Evolutionary conservation across 2,888 invertebrate species (phyloP), one percentile per base, ranked within the genome.

Genomic region (Parnassius glacialis): DNA sequence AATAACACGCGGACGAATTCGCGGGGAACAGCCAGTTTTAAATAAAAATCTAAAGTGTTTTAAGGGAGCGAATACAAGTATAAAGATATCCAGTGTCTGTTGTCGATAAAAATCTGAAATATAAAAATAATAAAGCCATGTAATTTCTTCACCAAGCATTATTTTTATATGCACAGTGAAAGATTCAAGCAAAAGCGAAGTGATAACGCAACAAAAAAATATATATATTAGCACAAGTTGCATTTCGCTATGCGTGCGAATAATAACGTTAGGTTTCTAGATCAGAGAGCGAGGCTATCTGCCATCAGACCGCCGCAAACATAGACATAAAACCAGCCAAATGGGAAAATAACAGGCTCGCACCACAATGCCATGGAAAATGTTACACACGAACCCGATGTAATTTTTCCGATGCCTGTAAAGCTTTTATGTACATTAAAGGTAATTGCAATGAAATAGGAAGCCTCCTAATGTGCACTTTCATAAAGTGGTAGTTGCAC

Each of bases 341-440:
- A 90, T 90, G 90, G 83, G 90, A 90, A 90, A 91, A 90, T 90
- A 89, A 88, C 90, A 88, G 89, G 84, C 82, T 86, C 86, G 79
- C 78, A 77, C 78, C 71, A 89, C 90, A 89, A 88, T 87, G 80
- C 85, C 78, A 79, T 89, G 85, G 89, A 89, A 90, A 90, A 88
- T 77, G 76, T 70, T 65, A 75, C 76, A 73, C 79, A 72, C 59
- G 73, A 72, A 71, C 68, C 69, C 67, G 59, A 66, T 71, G 75
- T 77, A 79, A 83, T 82, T 88, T 88, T 88, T 84, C 85, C 82
- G 74, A 80, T 76, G 70, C 74, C 74, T 82, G 84, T 87, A 88
- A 88, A 86, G 86, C 83, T 83, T 20, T 80, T 77, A 74, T 81
- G 74, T 72, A 61, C 60, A 57, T 65, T 58, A 53, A 59, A 67